Conservation (phyloP, 2,888 invertebrate species). For the Ormyrus labotus region DNA sequence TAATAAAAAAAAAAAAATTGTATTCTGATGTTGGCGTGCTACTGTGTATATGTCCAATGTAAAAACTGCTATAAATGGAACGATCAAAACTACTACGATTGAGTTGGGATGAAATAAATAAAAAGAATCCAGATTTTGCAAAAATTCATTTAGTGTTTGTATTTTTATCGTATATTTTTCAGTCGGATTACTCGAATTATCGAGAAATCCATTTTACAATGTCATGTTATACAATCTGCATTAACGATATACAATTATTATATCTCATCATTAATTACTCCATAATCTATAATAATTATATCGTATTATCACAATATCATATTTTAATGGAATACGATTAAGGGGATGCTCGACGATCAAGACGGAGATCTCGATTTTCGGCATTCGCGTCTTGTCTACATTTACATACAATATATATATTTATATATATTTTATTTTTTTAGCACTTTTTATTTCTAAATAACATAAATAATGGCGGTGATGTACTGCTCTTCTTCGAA, state of each 20-base stretch:
- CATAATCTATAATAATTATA: slow-evolving; percentile 61
- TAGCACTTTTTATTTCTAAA: slow-evolving; percentile 14
- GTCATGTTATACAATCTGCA: slow-evolving; percentile 56
- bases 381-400: slow-evolving; percentile 46
- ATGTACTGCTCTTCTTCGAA: slow-evolving; percentile 45
- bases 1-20: slow-evolving; percentile 4
- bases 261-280: slow-evolving; percentile 64
- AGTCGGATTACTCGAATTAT: slow-evolving; percentile 50
- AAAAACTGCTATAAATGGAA: slow-evolving; percentile 29
- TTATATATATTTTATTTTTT: no score
- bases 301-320: slow-evolving; percentile 72
- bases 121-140: slow-evolving; percentile 55
- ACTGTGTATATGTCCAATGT: slow-evolving; percentile 45
- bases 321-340: slow-evolving; percentile 69
- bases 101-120: slow-evolving; percentile 54
- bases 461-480: slow-evolving; percentile 53
- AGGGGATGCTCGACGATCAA: slow-evolving; percentile 48
- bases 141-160: slow-evolving; percentile 57
- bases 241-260: slow-evolving; percentile 56
- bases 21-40: slow-evolving; percentile 44
- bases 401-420: slow-evolving; percentile 31
- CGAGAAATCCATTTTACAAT: slow-evolving; percentile 56
- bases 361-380: slow-evolving; percentile 36
- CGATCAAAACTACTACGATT: slow-evolving; percentile 48
- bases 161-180: slow-evolving; percentile 54